phyloP scores from a whole-genome alignment of 1,140 invertebrate species.

The Listronotus bonariensis region DNA sequence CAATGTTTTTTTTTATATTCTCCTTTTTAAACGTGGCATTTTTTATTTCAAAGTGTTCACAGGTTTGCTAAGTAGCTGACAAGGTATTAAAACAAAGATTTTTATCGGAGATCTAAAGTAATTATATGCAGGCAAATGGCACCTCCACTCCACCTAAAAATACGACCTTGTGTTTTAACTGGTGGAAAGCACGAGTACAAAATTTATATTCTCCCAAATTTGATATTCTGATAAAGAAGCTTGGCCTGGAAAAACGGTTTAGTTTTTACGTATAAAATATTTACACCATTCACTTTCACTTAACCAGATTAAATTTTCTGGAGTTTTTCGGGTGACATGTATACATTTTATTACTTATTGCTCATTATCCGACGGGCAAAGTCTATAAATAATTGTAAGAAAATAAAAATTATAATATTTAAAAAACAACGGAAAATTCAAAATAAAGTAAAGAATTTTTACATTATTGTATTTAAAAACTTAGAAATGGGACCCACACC shows the following conservation, averaged over 20 bases:
- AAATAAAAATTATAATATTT: no score
- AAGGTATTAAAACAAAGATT: slow-evolving; percentile 10
- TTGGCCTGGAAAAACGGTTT: slow-evolving; percentile 9
- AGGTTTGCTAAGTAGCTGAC: neutral
- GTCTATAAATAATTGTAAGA: no score
- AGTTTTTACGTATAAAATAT: slow-evolving; percentile 21
- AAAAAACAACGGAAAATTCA: no score
- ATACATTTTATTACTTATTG: no score
- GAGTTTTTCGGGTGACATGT: no score
- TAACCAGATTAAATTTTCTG: neutral
- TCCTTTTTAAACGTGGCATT: no score
- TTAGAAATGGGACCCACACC: no score
- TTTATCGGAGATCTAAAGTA: slow-evolving; percentile 18
- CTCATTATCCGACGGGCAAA: no score
- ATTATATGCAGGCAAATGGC: slow-evolving; percentile 23
- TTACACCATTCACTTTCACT: slow-evolving; percentile 17
- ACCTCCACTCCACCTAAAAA: neutral
- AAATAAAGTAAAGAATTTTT: no score
- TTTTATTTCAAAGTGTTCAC: no score
- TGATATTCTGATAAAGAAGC: slow-evolving; percentile 18
- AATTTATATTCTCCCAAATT: slow-evolving; percentile 19
- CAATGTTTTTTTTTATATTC: no score
- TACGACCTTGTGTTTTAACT: slow-evolving; percentile 11
- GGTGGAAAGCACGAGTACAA: slow-evolving; percentile 17
- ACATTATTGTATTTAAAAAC: no score